A percentile compares a stretch with the other conserved stretches of the same genome.
Evolutionary conservation across 2,797 vertebrate genomes (phyloP).

Genomic region (Gallinago solitaria): DNA sequence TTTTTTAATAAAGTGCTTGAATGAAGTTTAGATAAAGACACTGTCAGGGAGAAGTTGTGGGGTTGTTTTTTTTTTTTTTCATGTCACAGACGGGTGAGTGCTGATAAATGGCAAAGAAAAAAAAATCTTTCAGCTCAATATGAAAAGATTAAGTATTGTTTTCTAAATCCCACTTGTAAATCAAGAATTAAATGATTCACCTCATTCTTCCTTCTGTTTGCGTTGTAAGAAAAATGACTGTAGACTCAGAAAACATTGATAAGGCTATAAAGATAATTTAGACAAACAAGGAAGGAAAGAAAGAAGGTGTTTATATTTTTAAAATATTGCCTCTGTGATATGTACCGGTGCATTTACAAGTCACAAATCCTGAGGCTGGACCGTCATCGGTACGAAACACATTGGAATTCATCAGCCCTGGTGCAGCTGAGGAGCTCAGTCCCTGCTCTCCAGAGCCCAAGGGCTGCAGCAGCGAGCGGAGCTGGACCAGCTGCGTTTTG

Average conservation of each 20-base stretch:
- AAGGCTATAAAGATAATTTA: constrained; percentile 12
- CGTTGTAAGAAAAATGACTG: constrained; percentile 39
- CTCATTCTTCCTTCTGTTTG: constrained; percentile 33
- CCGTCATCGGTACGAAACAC: not conserved
- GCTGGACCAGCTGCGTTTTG: not conserved
- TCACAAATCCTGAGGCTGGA: not conserved
- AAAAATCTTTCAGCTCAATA: not conserved
- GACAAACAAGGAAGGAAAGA: constrained; percentile 35
- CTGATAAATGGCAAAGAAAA: constrained; percentile 6
- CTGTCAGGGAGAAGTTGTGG: not conserved
- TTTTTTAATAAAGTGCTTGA: not conserved
- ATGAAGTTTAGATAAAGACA: not conserved
- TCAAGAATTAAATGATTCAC: constrained; percentile 29
- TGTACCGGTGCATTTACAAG: not conserved
- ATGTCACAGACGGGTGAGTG: not conserved
- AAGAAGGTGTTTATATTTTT: not conserved
- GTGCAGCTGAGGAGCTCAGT: not conserved
- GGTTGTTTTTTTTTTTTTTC: not conserved
- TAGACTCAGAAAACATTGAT: constrained; percentile 45
- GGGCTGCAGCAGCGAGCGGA: not conserved
- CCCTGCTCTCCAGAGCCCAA: not conserved
- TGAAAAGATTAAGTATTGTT: constrained; percentile 2
- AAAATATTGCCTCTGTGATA: not conserved
- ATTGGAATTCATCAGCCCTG: not conserved
- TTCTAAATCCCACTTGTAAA: constrained; percentile 9